Percentiles rank a stretch among this genome's conserved stretches.
phyloP scores from a whole-genome alignment of 2,888 invertebrate genomes.

The Eilema depressum region DNA sequence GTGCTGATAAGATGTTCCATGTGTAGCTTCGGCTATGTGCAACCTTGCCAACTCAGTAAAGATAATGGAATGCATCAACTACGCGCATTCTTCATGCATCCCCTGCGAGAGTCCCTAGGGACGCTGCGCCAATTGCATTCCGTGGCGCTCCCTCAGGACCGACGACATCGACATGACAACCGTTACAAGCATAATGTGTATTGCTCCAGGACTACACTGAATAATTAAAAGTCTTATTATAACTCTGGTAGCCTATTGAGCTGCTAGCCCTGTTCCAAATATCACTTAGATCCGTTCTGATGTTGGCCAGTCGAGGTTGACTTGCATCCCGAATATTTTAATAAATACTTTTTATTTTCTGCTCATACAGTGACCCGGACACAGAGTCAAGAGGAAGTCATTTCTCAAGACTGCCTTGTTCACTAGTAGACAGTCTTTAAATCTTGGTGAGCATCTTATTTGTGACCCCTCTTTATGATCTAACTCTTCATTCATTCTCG shows the following conservation, averaged over 20 bases:
- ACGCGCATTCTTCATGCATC: background rate
- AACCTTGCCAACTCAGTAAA: background rate
- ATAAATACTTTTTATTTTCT: constrained; percentile 67
- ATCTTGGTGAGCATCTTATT: background rate
- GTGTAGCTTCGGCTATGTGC: background rate
- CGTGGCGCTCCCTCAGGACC: constrained; percentile 24
- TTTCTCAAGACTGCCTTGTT: background rate
- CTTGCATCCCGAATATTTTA: too few species aligned
- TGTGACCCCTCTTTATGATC: background rate
- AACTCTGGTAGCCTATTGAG: too few species aligned
- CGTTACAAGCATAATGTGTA: background rate
- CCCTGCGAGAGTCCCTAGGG: background rate
- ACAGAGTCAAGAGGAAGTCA: background rate
- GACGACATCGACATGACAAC: background rate
- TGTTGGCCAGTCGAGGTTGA: too few species aligned
- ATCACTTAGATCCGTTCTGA: too few species aligned
- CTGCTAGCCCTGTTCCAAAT: too few species aligned
- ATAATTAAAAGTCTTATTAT: too few species aligned
- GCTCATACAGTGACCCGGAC: background rate
- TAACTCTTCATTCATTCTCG: background rate
- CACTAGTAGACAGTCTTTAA: background rate
- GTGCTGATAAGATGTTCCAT: background rate
- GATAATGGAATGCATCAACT: background rate
- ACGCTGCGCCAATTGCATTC: background rate
- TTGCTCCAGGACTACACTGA: background rate